phyloP scores from a whole-genome alignment of 1,140 invertebrate species.

The Nasonia giraulti region DNA sequence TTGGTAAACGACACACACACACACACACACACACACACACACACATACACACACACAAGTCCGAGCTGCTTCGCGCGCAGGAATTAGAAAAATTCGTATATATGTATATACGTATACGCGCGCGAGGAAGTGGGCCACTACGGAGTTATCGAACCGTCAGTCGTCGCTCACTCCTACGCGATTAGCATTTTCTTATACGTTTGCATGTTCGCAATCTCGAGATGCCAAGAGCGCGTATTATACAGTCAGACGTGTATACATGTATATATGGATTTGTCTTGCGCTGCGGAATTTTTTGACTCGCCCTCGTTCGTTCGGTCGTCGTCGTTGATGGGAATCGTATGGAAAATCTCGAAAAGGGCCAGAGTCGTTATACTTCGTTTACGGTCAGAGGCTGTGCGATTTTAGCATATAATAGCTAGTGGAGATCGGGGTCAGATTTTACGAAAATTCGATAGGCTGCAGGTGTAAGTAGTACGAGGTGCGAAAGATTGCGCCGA shows the following conservation, averaged over 20 bases:
- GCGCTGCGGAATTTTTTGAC: not conserved
- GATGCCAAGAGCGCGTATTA: constrained; percentile 55
- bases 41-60: too few species aligned
- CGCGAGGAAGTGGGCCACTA: constrained; percentile 34
- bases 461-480: too few species aligned
- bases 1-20: too few species aligned
- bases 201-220: constrained; percentile 60
- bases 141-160: constrained; percentile 34
- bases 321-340: too few species aligned
- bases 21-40: too few species aligned
- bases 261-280: constrained; percentile 59
- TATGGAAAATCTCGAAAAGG: not conserved
- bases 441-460: not conserved
- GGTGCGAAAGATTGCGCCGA: too few species aligned
- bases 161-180: constrained; percentile 17
- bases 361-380: too few species aligned
- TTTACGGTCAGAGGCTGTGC: not conserved
- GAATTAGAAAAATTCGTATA: not conserved
- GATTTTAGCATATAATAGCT: constrained; percentile 21
- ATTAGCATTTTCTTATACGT: constrained; percentile 66
- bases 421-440: constrained; percentile 4
- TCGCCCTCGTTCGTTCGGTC: not conserved
- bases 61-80: too few species aligned
- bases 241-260: too few species aligned
- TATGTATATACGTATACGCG: not conserved